Evolutionary conservation across 2,888 invertebrate genomes (phyloP).

Genomic region (Tinea trinotella): DNA sequence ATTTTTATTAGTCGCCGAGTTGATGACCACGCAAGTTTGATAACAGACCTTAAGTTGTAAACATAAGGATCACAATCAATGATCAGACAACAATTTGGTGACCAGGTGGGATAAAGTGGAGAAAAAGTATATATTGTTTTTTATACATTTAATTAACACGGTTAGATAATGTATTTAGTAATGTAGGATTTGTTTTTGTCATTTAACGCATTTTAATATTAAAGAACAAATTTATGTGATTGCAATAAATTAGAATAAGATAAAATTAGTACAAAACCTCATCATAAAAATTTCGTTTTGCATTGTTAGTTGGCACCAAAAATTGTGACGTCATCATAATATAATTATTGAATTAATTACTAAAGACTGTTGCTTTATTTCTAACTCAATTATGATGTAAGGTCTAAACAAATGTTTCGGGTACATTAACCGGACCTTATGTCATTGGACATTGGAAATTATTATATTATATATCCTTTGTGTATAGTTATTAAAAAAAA

Average conservation of each 20-base stretch:
- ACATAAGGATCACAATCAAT: no score
- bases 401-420: not conserved
- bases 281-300: not conserved
- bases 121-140: no score
- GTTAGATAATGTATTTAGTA: no score
- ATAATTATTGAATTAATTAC: slow-evolving; percentile 5
- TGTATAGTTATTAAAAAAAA: not conserved
- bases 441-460: slow-evolving; percentile 1
- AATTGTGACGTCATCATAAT: not conserved
- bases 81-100: no score
- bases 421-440: not conserved
- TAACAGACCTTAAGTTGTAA: no score
- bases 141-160: no score
- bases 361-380: slow-evolving; percentile 10
- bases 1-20: no score
- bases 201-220: not conserved
- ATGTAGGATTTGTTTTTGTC: no score
- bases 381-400: slow-evolving; percentile 10
- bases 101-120: no score
- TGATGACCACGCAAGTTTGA: no score
- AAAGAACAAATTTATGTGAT: not conserved
- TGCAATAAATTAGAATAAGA: slow-evolving; percentile 3
- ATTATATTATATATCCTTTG: slow-evolving; percentile 17
- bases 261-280: not conserved
- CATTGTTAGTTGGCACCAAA: slow-evolving; percentile 2